Evolutionary conservation across 2,797 vertebrate genomes (phyloP).

Genomic region (Acipenser oxyrinchus): DNA sequence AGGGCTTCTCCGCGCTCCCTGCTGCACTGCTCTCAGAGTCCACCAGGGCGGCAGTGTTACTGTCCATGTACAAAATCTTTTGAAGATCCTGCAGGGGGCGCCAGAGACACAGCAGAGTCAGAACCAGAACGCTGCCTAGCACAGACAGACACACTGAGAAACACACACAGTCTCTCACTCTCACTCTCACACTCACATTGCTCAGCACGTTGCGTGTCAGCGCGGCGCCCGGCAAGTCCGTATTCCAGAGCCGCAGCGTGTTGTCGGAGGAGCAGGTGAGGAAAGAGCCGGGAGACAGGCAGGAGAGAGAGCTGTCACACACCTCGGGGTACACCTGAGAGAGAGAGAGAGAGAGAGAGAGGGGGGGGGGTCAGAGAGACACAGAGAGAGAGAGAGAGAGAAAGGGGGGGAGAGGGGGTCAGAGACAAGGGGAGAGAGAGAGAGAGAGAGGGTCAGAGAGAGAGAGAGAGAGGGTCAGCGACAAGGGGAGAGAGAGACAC

Average conservation of each 20-base stretch:
- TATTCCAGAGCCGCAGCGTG: conserved; percentile 89
- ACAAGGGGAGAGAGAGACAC: no score
- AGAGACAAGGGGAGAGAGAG: no score
- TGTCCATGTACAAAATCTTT: conserved; percentile 87
- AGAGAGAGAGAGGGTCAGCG: no score
- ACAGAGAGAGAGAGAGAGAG: no score
- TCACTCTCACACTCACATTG: conserved; percentile 56
- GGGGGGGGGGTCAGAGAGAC: no score
- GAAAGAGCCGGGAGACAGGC: conserved; percentile 74
- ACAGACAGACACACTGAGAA: not conserved
- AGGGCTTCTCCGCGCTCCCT: conserved; percentile 64
- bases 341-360: not conserved
- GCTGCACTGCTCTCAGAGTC: conserved; percentile 68
- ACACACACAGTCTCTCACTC: no score
- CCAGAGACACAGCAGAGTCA: not conserved
- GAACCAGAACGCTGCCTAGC: no score
- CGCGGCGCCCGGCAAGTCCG: conserved; percentile 59
- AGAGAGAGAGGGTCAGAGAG: no score
- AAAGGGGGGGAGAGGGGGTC: no score
- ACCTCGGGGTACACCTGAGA: conserved; percentile 79
- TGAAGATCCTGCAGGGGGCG: conserved; percentile 71
- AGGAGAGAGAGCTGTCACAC: conserved; percentile 55
- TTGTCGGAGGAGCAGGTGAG: conserved; percentile 94
- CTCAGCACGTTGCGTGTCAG: conserved; percentile 83
- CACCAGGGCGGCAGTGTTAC: conserved; percentile 67